Evolutionary conservation across 2,113 vertebrate genomes (phyloP), one percentile per base, ranked within the genome.

Genomic region (Psittacula cyanocephala): DNA sequence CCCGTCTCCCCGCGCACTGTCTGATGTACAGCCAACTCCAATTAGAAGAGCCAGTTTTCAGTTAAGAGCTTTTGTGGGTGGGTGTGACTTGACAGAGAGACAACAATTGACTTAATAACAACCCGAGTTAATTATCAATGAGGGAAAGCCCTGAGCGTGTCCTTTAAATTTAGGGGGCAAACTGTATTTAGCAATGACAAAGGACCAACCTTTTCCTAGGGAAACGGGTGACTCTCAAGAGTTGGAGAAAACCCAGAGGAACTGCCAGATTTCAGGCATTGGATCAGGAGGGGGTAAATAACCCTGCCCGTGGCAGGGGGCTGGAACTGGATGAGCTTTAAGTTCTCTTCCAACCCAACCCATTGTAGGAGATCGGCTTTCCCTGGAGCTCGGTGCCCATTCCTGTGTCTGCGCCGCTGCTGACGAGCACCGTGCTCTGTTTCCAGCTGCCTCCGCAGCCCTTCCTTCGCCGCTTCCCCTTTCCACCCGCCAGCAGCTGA

Each of bases 11-110:
- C 81, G 6, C 76, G 85, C 13, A 1, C 53, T 59, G 84, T 96
- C 91, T 96, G 96, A 97, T 96, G 94, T 96, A 77, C 23, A 19
- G 96, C 96, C 94, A 96, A 93, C 91, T 65, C 91, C 94, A 96
- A 96, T 96, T 97, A 97, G 94, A 94, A 93, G 87, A 95, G 89
- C 93, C 70, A 69, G 78, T 95, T 94, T 94, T 69, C 52, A 85
- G 89, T 89, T 85, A 91, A 89, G 93, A 93, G 84, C 91, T 91
- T 95, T 93, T 94, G 94, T 89, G 95, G 70, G 81, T 96, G 93
- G 96, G 81, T 94, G 89, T 94, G 84, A 89, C 93, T 79, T 96
- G 84, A 94, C 87, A 86, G 5, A 74, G 95, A 95, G 88, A 93
- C 92, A 96, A 89, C 86, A 93, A 93, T 46, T 74, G 88, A 63